Evolutionary conservation across 2,797 vertebrate species (phyloP), one percentile per base, ranked within the genome.

Genomic region (Anomalospiza imberbis): DNA sequence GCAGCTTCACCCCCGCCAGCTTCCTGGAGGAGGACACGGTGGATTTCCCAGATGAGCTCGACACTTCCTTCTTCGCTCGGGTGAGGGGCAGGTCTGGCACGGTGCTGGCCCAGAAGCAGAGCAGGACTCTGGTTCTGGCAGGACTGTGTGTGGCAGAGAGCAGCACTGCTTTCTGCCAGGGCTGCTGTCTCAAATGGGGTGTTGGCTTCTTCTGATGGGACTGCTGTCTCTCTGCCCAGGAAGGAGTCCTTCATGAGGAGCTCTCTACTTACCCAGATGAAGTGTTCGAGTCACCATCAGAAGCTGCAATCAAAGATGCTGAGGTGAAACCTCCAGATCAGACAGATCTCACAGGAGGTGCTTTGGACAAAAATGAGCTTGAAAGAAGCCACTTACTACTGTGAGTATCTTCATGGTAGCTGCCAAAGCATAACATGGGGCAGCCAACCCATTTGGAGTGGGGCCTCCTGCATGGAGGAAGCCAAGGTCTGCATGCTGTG

Each of bases 51-150:
- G 99, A 99, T n/a, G 99, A 99, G 75, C 96, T 99, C 7, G 99
- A 99, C 95, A 99, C 99, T 0, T 99, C 99, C 58, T 99, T 99
- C 97, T 99, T 99, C 13, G 98, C 99, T 94, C 98, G 98, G 98
- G 99, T 99, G 95, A 97, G 96, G 50, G 34, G 38, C 74, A 68
- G 71, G 58, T 20, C 42, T 76, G 66, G 20, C 0, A 0, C 28
- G 53, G 24, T 34, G 17, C 83, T 82, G 50, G 13, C 29, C n/a
- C 38, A 45, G 21, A 71, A 44, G 57, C 77, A 17, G 29, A 16
- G 42, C 34, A 21, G 40, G 28, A 19, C 55, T 58, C 40, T 48
- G 28, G 50, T 11, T 53, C 68, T 92, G 79, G 18, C 42, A 77
- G 62, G 57, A 57, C 71, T 67, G 13, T 34, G 60, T 53, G 76